phyloP scores from a whole-genome alignment of 2,797 vertebrate genomes.

The Sebastes melanostomus region DNA sequence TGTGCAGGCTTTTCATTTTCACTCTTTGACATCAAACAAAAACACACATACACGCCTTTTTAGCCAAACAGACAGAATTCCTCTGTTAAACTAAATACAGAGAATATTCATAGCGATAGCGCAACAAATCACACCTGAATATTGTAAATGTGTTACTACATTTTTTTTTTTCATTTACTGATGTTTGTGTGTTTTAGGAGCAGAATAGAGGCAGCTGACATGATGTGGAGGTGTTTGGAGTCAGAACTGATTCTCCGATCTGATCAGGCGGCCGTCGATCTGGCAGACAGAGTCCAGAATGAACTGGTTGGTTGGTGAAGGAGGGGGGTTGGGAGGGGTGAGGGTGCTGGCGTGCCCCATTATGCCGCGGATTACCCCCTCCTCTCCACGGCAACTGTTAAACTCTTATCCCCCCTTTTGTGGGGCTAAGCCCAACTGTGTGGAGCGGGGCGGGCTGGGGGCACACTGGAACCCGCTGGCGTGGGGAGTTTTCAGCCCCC shows the following conservation, averaged over 20 bases:
- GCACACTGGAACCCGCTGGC: slow-evolving; percentile 77
- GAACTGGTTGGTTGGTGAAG: slow-evolving; percentile 64
- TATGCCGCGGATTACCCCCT: slow-evolving; percentile 77
- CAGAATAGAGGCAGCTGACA: neutral
- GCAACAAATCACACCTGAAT: neutral
- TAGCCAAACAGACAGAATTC: slow-evolving; percentile 9
- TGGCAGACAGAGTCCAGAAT: slow-evolving; percentile 66
- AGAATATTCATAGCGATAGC: neutral
- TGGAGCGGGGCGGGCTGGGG: slow-evolving; percentile 52
- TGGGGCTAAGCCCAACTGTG: slow-evolving; percentile 77
- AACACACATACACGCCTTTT: neutral
- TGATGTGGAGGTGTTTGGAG: slow-evolving; percentile 12
- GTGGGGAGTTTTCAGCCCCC: slow-evolving; percentile 77
- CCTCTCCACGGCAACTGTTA: slow-evolving; percentile 66
- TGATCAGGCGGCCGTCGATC: slow-evolving; percentile 19
- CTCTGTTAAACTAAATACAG: neutral
- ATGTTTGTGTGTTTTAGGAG: neutral
- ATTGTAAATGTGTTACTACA: neutral
- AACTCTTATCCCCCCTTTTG: slow-evolving; percentile 81
- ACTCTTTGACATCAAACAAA: slow-evolving; percentile 66
- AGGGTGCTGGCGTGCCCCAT: slow-evolving; percentile 55
- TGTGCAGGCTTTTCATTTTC: slow-evolving; percentile 58
- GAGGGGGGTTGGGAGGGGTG: neutral
- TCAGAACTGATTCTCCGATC: slow-evolving; percentile 5
- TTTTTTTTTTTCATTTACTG: neutral